Evolutionary conservation across 2,113 vertebrate genomes (phyloP).

Genomic region (Terrapene triunguis): DNA sequence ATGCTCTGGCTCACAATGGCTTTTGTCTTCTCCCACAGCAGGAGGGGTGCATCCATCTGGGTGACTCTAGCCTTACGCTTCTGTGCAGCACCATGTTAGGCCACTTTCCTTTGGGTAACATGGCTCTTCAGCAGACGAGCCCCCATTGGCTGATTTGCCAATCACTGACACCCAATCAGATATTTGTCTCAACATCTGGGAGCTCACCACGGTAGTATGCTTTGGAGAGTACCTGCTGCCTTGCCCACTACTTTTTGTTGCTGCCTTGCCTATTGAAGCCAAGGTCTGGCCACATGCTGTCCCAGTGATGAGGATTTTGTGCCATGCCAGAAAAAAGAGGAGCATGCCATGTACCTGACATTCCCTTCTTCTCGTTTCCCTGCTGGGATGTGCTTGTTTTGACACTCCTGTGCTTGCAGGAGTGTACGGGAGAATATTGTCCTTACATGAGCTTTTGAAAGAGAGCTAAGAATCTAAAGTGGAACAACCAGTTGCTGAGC

Average conservation of each 20-base stretch:
- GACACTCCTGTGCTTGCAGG: not conserved
- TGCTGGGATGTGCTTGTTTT: rapidly evolving
- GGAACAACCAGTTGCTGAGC: constrained; percentile 42
- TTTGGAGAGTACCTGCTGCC: not conserved
- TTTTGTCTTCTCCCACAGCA: not conserved
- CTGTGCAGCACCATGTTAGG: not conserved
- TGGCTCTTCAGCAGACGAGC: not conserved
- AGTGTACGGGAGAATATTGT: not conserved
- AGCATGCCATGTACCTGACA: not conserved
- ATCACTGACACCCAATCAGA: not conserved
- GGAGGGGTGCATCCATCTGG: not conserved
- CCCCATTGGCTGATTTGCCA: not conserved
- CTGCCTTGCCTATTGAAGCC: not conserved
- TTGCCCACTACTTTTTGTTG: not conserved
- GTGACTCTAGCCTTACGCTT: rapidly evolving
- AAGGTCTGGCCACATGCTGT: not conserved
- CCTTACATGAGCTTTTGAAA: constrained; percentile 37
- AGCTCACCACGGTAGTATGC: not conserved
- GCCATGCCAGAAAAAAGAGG: not conserved
- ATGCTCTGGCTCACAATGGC: rapidly evolving
- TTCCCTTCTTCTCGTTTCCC: rapidly evolving
- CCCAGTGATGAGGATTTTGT: not conserved
- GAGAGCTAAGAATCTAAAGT: constrained; percentile 31
- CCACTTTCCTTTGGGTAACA: not conserved
- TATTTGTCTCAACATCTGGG: not conserved